A percentile compares a stretch with the other conserved stretches of the same genome.
Evolutionary conservation across 2,888 invertebrate genomes (phyloP).

Genomic region (Ochropleura leucogaster): DNA sequence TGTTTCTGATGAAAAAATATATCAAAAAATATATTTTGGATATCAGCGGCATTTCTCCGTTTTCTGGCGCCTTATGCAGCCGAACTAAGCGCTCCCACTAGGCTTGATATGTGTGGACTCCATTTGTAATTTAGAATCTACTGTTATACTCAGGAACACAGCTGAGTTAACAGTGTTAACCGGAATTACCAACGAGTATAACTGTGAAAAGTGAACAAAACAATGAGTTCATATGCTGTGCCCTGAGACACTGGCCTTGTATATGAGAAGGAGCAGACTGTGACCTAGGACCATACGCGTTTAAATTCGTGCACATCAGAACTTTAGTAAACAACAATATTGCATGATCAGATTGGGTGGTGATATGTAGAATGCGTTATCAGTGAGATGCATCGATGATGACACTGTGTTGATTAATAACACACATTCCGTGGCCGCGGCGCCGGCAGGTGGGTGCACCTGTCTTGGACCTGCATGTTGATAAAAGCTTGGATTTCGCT

Average conservation of each 20-base stretch:
- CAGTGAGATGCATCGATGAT: constrained; percentile 19
- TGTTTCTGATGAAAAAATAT: too few species aligned
- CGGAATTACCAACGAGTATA: too few species aligned
- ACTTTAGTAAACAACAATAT: not conserved
- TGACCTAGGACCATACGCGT: not conserved
- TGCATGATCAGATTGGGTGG: not conserved
- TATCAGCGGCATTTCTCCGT: too few species aligned
- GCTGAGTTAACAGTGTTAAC: too few species aligned
- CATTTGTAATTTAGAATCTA: too few species aligned
- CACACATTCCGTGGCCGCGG: constrained; percentile 5
- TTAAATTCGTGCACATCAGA: not conserved
- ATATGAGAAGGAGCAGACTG: not conserved
- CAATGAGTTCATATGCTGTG: too few species aligned
- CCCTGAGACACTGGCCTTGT: not conserved
- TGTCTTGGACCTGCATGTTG: not conserved
- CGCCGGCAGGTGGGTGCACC: constrained; percentile 20
- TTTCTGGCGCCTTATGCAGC: too few species aligned
- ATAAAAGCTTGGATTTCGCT: constrained; percentile 6
- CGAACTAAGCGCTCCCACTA: too few species aligned
- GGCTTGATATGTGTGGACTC: too few species aligned
- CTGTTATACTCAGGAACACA: too few species aligned
- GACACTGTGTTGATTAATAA: constrained; percentile 24
- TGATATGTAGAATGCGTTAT: constrained; percentile 19
- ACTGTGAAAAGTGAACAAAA: too few species aligned
- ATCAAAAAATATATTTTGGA: too few species aligned